Percentiles rank a stretch among this genome's conserved stretches.
These are phyloP conservation scores for Troides helena DNA, from an alignment of 2,888 invertebrate species.

Conservation along the genomic window DNA sequence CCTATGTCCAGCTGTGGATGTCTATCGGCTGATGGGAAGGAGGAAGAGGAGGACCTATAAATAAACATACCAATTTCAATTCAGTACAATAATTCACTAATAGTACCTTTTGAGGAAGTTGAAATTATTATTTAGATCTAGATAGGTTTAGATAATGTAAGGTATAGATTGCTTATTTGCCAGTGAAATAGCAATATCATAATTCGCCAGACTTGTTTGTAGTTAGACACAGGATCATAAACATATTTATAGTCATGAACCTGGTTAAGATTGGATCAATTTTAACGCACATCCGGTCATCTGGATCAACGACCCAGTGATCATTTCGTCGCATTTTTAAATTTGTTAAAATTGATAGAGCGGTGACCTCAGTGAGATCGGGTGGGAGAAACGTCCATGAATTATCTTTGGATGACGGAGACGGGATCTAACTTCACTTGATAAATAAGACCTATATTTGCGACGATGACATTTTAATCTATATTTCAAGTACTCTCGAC, in stretches of 20 bases:
- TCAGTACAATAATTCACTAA: too few relatives aligned
- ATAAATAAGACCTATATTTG: background rate
- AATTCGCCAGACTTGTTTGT: background rate
- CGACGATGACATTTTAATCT: too few relatives aligned
- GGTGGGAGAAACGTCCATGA: background rate
- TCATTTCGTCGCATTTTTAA: conserved; percentile 3
- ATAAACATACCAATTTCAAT: too few relatives aligned
- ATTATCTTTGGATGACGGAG: background rate
- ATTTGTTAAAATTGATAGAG: background rate
- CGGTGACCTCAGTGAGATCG: background rate
- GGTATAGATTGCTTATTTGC: too few relatives aligned
- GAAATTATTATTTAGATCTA: too few relatives aligned
- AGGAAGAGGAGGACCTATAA: too few relatives aligned
- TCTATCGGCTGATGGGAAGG: too few relatives aligned
- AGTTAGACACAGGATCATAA: background rate
- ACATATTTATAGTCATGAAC: conserved; percentile 17
- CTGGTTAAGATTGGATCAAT: conserved; percentile 22
- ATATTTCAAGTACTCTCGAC: too few relatives aligned
- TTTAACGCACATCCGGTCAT: conserved; percentile 20
- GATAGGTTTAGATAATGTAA: too few relatives aligned
- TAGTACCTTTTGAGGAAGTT: too few relatives aligned
- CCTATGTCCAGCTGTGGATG: too few relatives aligned
- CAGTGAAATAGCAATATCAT: too few relatives aligned
- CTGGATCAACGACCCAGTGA: conserved; percentile 15
- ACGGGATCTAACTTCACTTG: background rate